Evolutionary conservation across 2,797 vertebrate species (phyloP).

Genomic region (Aotus griseimembra): DNA sequence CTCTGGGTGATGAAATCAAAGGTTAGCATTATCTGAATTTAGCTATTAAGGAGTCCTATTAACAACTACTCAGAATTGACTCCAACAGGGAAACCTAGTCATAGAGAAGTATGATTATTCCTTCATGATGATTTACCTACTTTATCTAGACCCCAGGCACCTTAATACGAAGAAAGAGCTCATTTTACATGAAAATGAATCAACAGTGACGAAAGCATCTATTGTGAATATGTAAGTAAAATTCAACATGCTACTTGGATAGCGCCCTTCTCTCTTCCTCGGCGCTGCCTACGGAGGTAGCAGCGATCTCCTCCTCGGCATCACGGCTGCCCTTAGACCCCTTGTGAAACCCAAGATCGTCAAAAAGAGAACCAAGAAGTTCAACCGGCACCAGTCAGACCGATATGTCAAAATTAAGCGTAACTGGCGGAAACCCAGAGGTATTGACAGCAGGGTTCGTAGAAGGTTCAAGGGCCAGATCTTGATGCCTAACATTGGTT

Average conservation of each 20-base stretch:
- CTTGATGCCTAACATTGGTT: too few species aligned
- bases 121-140: background rate
- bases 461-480: too few species aligned
- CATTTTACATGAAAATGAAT: slow-evolving; percentile 20
- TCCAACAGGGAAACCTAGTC: background rate
- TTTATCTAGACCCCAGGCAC: background rate
- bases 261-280: too few species aligned
- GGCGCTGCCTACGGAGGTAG: too few species aligned
- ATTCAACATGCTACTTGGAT: background rate
- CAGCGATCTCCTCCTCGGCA: too few species aligned
- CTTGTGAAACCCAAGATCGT: too few species aligned
- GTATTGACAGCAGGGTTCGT: too few species aligned
- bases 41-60: background rate
- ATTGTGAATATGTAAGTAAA: background rate
- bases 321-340: too few species aligned
- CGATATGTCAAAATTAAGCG: too few species aligned
- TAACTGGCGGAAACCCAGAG: too few species aligned
- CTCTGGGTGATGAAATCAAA: slow-evolving; percentile 19
- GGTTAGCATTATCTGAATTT: background rate
- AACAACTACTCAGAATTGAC: background rate
- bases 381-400: too few species aligned
- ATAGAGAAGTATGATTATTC: background rate
- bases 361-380: too few species aligned
- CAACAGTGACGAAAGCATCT: background rate
- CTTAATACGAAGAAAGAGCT: background rate